Evolutionary conservation across 1,140 invertebrate species (phyloP).

Genomic region (Adelges cooleyi): DNA sequence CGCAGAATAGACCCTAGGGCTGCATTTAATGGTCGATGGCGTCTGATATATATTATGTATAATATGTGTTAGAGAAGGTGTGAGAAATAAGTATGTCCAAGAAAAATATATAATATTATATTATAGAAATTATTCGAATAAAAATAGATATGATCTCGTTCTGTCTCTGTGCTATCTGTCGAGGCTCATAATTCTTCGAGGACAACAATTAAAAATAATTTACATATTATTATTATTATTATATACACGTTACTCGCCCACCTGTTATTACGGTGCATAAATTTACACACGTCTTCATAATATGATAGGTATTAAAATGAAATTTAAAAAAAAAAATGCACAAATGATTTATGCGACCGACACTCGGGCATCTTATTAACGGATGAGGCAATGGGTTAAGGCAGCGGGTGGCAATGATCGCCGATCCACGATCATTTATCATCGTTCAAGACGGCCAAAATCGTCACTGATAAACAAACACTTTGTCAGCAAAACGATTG

Average conservation of each 20-base stretch:
- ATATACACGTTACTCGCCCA: not conserved
- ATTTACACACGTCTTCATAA: not conserved
- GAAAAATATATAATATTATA: too few species aligned
- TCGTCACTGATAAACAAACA: not conserved
- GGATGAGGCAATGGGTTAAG: not conserved
- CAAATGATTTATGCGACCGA: conserved; percentile 1
- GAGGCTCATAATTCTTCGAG: not conserved
- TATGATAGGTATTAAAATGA: too few species aligned
- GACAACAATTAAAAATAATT: conserved; percentile 26
- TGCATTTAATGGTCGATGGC: not conserved
- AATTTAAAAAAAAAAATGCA: not conserved
- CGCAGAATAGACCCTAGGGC: not conserved
- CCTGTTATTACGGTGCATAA: conserved; percentile 20
- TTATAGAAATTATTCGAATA: not conserved
- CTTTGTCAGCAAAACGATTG: too few species aligned
- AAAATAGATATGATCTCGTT: conserved; percentile 8
- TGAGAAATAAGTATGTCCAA: too few species aligned
- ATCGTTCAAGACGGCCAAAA: not conserved
- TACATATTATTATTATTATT: not conserved
- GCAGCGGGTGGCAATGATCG: not conserved
- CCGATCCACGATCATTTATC: not conserved
- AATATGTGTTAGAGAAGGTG: too few species aligned
- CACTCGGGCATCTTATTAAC: not conserved
- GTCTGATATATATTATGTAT: too few species aligned
- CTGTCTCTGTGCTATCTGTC: not conserved